Base-by-base conservation (phyloP, 2,797 vertebrate genomes). In the Spheniscus humboldti region DNA sequence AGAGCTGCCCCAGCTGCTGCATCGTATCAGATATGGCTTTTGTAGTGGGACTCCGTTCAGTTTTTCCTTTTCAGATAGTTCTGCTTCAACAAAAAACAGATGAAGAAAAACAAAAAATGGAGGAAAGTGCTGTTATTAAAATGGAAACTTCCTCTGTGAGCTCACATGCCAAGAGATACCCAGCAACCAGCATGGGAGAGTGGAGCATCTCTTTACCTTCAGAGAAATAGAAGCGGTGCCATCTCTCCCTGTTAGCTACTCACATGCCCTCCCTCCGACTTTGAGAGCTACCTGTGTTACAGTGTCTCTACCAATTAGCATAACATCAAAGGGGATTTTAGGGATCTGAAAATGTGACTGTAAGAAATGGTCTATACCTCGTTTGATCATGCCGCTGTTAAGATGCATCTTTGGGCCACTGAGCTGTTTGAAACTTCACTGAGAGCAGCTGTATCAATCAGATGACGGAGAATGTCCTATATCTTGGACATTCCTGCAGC, bases 31-130 rank as follows among this genome's bases (percentile, higher is more conserved):
- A 63, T 74, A n/a, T 0, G 13, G 19, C 6, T 91, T 77, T 77
- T 88, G n/a, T 33, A 76, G 68, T 0, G 0, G 15, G 20, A 45
- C 24, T 71, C 30, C 0, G 0, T 18, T 48, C 76, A 9, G 20
- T 53, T 94, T 94, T 89, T 13, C 43, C 12, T 63, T 88, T 88
- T 47, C 24, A 76, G 50, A n/a, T 13, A 84, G 59, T 50, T 72
- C 76, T 53, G 13, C 33, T 62, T 69, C 43, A 43, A 31, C 23
- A 4, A 59, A 87, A 79, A 22, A 4, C 7, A 53, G 15, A 53
- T 31, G 5, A 74, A 80, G 24, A 52, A 68, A 75, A 79, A 9
- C 1, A 50, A 75, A 92, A 83, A 82, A 43, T 13, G 7, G 9
- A 41, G 16, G 50, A 59, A 90, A 68, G 27, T 68, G 24, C 7